Evolutionary conservation across 2,888 invertebrate species (phyloP), one percentile per base, ranked within the genome.

Genomic region (Noctua janthe): DNA sequence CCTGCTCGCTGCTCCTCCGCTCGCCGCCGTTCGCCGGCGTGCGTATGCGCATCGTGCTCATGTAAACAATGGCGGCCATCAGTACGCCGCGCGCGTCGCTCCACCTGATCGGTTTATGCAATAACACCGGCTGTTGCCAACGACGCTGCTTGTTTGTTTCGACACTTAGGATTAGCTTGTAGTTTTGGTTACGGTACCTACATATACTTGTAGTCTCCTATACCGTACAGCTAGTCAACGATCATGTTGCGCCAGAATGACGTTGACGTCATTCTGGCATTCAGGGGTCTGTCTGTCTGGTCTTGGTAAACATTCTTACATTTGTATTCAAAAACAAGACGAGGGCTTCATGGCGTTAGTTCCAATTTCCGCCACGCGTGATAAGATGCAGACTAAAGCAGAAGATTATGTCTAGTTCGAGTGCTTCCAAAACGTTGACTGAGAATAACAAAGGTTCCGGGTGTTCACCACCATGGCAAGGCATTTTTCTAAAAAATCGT

Each of bases 51-150:
- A 70, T 35, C 81, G 83, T 78, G 71, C 71, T 51, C 86, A 71
- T 85, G 80, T 87, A 79, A 86, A 87, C 87, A 88, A 87, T 87
- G 80, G 86, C 54, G 17, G 35, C 8, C 59, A 86, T 87, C 73
- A 87, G 71, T 39, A 87, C 35, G 85, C 85, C 1, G 64, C 71
- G 59, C 83, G 17, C 80, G 80, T 78, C 74, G 29, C 20, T 76
- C 71, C 89, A 86, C 88, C 90, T 89, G 90, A 89, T 89, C 86
- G 80, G 86, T 87, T 90, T 89, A 84, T 89, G 90, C 89, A 89
- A 89, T 73, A 74, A 73, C 78, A 62, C 78, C 72, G 59, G 77
- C 85, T 78, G 88, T 81, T 78, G 72, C 86, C 79, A 86, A 81
- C 88, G 75, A 69, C 78, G 54, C 29, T 10, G 67, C 54, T 84